Evolutionary conservation across 92 coral and sea anemone genomes (phyloP).

Genomic region (Phenganax marumi): DNA sequence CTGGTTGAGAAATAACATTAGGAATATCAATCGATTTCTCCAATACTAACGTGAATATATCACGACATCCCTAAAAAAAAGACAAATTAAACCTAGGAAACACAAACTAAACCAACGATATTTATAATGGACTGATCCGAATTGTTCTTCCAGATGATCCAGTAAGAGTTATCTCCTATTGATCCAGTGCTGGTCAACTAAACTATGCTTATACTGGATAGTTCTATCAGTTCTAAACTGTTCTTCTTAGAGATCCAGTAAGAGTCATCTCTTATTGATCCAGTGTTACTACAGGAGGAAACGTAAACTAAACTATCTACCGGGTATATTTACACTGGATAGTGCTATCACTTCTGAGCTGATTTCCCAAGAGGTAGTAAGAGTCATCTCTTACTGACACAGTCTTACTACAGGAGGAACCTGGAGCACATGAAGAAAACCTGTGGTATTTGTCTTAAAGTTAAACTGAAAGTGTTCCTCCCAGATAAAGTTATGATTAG

Average conservation of each 20-base stretch:
- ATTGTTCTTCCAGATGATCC: no score
- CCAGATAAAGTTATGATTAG: no score
- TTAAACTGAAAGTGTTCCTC: no score
- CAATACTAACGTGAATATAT: constrained; percentile 78
- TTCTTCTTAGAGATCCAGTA: no score
- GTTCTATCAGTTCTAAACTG: no score
- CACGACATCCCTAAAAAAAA: constrained; percentile 79
- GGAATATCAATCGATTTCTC: constrained; percentile 72
- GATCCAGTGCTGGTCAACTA: not conserved
- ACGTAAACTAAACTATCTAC: no score
- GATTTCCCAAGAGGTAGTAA: no score
- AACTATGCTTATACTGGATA: not conserved
- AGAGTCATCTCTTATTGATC: not conserved
- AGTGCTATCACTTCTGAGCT: no score
- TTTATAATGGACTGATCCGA: no score
- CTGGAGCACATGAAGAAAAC: no score
- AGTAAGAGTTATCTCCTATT: not conserved
- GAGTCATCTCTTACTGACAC: no score
- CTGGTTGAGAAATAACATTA: constrained; percentile 63
- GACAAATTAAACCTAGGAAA: not conserved
- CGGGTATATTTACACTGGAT: not conserved
- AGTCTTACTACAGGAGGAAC: not conserved
- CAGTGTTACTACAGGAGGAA: not conserved
- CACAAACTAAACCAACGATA: not conserved
- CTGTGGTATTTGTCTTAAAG: no score